Conservation (phyloP, 92 coral and sea anemone genomes). For the Pocillopora meandrina region DNA sequence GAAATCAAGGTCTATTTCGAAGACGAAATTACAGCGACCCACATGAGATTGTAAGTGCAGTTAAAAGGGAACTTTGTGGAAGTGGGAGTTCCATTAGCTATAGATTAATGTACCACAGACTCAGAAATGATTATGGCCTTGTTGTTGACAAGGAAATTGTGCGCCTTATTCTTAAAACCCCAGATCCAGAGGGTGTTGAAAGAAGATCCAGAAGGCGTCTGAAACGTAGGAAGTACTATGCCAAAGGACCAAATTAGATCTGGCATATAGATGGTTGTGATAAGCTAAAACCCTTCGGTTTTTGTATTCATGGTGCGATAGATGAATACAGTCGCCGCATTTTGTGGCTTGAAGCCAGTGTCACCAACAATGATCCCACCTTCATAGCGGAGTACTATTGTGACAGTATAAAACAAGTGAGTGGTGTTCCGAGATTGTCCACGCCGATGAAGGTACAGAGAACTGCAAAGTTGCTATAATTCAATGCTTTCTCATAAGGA, state of each 20-base stretch:
- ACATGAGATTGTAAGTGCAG: conserved; percentile 28
- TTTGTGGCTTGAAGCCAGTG: conserved; percentile 17
- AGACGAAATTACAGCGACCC: conserved; percentile 33
- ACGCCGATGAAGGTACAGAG: conserved; percentile 18
- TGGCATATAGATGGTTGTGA: conserved; percentile 17
- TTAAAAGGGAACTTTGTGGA: conserved; percentile 38
- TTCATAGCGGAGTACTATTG: conserved; percentile 10
- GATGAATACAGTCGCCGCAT: conserved; percentile 15
- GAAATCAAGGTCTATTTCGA: conserved; percentile 38
- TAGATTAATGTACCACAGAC: conserved; percentile 1
- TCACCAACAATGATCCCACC: conserved; percentile 2
- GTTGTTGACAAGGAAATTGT: conserved; percentile 12
- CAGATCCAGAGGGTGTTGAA: conserved; percentile 4
- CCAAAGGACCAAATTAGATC: conserved; percentile 16
- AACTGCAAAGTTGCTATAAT: conserved; percentile 10
- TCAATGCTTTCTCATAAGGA: conserved; percentile 7
- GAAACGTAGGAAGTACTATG: conserved; percentile 2
- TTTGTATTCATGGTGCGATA: conserved; percentile 15
- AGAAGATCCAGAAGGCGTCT: conserved; percentile 3
- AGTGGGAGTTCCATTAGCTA: conserved; percentile 40
- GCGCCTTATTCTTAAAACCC: conserved; percentile 21
- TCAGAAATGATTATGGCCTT: conserved; percentile 20
- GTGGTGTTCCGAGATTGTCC: conserved; percentile 10
- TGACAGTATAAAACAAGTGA: background rate
- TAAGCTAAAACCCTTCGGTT: conserved; percentile 9